Conservation (phyloP, 1,140 invertebrate species). For the Camponotus floridanus region DNA sequence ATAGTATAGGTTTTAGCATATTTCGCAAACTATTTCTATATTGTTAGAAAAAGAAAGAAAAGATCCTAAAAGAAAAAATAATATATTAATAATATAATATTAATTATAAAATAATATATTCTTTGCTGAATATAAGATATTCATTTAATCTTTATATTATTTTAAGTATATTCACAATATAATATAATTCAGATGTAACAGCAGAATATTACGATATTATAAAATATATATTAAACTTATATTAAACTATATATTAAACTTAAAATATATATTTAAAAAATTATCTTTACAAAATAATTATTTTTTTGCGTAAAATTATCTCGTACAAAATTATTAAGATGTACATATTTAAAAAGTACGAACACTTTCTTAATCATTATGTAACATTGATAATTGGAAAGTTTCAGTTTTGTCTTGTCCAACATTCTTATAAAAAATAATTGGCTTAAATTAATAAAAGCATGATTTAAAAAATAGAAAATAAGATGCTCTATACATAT, state of each 20-base stretch:
- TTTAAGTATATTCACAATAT: not conserved
- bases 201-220: no score
- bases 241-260: no score
- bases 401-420: not conserved
- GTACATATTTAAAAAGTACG: not conserved
- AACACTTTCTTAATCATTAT: not conserved
- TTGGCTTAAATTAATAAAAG: not conserved
- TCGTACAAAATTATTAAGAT: not conserved
- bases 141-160: not conserved
- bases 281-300: not conserved
- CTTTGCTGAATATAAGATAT: not conserved
- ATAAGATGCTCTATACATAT: not conserved
- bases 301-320: not conserved
- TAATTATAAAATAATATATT: no score
- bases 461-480: not conserved
- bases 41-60: not conserved
- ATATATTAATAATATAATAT: no score
- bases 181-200: not conserved
- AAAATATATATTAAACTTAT: no score
- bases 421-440: slow-evolving; percentile 1
- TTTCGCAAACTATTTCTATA: not conserved
- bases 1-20: not conserved
- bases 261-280: not conserved
- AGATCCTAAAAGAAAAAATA: not conserved
- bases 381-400: not conserved